These are phyloP conservation scores for Petaurus breviceps DNA, from an alignment of 2,113 vertebrate species.

Conservation along the genomic window DNA sequence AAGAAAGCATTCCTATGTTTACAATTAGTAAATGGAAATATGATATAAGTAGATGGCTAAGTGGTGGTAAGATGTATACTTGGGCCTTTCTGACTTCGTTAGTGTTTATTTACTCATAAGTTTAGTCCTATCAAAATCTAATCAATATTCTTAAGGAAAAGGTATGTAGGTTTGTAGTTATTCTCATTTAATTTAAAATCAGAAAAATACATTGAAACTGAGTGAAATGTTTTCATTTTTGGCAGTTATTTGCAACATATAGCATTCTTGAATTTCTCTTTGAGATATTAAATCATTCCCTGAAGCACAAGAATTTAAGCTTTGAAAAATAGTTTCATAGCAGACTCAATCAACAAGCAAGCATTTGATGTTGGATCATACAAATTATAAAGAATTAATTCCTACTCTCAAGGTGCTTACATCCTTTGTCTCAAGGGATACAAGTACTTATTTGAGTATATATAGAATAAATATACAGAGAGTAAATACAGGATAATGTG, in stretches of 20 bases:
- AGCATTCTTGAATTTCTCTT: constrained; percentile 12
- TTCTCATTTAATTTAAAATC: constrained; percentile 19
- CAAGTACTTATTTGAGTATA: too few species aligned
- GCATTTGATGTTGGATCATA: too few species aligned
- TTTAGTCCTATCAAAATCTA: constrained; percentile 18
- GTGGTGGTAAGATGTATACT: background rate
- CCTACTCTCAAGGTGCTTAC: constrained; percentile 15
- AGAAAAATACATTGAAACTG: constrained; percentile 38
- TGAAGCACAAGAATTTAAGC: background rate
- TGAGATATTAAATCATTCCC: background rate
- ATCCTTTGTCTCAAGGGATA: constrained; percentile 7
- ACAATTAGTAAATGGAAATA: constrained; percentile 16
- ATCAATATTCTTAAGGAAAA: constrained; percentile 12
- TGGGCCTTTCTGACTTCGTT: background rate
- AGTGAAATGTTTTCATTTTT: constrained; percentile 17
- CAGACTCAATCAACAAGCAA: background rate
- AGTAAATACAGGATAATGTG: too few species aligned
- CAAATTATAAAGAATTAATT: constrained; percentile 28
- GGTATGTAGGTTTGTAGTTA: constrained; percentile 9
- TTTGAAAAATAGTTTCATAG: background rate
- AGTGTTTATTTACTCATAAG: constrained; percentile 17
- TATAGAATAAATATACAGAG: too few species aligned
- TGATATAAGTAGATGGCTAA: constrained; percentile 1
- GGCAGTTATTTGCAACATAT: background rate
- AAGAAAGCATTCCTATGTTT: background rate